phyloP scores from a whole-genome alignment of 2,797 vertebrate genomes.

The Syngnathus acus region DNA sequence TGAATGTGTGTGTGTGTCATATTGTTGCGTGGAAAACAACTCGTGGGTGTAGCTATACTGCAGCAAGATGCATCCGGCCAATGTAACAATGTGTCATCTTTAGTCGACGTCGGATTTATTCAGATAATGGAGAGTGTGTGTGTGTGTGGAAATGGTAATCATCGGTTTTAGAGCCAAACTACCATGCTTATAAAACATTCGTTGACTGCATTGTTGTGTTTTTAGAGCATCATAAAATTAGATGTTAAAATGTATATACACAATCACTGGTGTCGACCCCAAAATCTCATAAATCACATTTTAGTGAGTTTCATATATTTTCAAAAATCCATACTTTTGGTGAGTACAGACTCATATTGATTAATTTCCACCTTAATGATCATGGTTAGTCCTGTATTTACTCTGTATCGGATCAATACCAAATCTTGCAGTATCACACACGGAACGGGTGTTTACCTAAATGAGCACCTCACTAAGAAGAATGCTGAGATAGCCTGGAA shows the following conservation, averaged over 20 bases:
- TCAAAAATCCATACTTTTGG: no score
- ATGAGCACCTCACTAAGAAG: no score
- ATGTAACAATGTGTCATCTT: slow-evolving; percentile 13
- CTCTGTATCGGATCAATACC: not conserved
- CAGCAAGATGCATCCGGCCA: slow-evolving; percentile 22
- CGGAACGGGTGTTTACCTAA: no score
- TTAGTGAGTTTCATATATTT: no score
- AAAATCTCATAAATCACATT: no score
- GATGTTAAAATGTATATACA: not conserved
- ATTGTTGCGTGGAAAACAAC: slow-evolving; percentile 17
- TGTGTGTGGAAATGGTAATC: not conserved
- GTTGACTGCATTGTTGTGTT: not conserved
- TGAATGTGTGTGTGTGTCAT: not conserved
- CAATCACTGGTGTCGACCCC: no score
- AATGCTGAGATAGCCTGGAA: no score
- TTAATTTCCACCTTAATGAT: not conserved
- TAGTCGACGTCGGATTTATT: not conserved
- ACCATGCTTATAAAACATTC: not conserved
- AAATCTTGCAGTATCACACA: not conserved
- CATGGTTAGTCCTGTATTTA: not conserved
- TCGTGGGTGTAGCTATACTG: slow-evolving; percentile 27
- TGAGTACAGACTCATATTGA: not conserved
- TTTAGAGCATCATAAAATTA: not conserved
- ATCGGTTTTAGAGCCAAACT: not conserved
- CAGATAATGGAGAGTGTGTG: slow-evolving; percentile 3